Conservation (phyloP, 2,113 vertebrate genomes). For the Erpornis zantholeuca region DNA sequence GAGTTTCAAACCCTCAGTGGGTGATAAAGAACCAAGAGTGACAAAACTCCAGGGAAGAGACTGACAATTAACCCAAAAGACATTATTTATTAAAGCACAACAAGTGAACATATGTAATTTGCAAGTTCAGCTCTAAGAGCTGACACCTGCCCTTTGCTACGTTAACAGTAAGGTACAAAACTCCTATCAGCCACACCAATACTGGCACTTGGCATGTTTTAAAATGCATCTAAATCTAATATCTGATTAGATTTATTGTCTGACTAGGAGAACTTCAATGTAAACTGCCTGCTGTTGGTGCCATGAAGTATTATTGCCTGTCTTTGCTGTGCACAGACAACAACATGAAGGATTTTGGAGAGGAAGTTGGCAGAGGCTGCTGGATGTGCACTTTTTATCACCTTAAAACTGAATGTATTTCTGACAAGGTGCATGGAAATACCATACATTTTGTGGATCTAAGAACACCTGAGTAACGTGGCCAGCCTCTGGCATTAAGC, state of each 20-base stretch:
- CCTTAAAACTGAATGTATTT: not conserved
- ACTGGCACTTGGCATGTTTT: not conserved
- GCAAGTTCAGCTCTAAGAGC: not conserved
- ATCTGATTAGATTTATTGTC: not conserved
- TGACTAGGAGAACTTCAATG: conserved; percentile 1
- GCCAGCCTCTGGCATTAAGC: not conserved
- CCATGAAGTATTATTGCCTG: not conserved
- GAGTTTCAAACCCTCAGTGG: not conserved
- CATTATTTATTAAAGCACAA: not conserved
- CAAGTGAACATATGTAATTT: not conserved
- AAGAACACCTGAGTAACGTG: not conserved
- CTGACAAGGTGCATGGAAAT: not conserved
- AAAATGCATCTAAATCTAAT: not conserved
- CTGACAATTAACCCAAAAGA: not conserved
- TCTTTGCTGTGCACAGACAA: not conserved
- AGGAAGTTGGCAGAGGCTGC: not conserved
- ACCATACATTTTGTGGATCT: not conserved
- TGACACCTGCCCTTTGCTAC: not conserved
- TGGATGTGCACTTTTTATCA: rapidly evolving
- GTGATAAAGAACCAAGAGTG: not conserved
- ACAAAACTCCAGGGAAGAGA: not conserved
- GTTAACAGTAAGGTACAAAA: not conserved
- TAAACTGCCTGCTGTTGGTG: not conserved
- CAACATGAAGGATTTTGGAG: not conserved
- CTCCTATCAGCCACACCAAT: not conserved